Evolutionary conservation across 2,797 vertebrate genomes (phyloP), one percentile per base, ranked within the genome.

Genomic region (Bufotes viridis): DNA sequence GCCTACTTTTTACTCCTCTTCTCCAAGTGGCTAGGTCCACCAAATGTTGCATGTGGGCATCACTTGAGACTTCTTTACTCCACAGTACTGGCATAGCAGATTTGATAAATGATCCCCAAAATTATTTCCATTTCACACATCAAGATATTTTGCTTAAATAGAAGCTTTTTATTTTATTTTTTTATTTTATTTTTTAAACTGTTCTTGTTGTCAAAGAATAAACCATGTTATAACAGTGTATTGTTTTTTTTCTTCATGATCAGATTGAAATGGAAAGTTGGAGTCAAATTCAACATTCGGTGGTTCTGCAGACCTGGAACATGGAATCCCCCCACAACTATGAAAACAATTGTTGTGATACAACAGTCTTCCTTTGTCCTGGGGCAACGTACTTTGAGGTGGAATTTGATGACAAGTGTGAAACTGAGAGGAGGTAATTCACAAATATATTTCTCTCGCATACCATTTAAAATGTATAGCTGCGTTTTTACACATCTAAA

Each of bases 391-490:
- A 96, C 82, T 99, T 99, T 86, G 97, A 99, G 92, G 96, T 99
- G 93, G 98, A 99, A 92, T 99, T 99, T 92, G 98, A 99, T 72
- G 97, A 99, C n/a, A 97, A 96, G 90, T 99, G 98, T 93, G 97
- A 99, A 95, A 99, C 98, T 0, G 98, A 99, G 92, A 97, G 97
- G 91, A 98, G 97, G 98, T 99, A 93, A 92, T 74, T 76, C 9
- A 17, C 13, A 20, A 20, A 18, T 81, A 81, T 14, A 42, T 5
- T 42, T 49, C 13, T 22, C 13, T 51, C 11, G 22, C 14, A 20
- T 34, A 72, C 7, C 29, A 18, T 69, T 29, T 10, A 24, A 63
- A 63, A 67, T 69, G 12, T 18, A 29, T 72, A 42, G 7, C 13
- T 72, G 15, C 0, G 9, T 72, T 42, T 72, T 42, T 72, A 65